A percentile compares a stretch with the other conserved stretches of the same genome.
Evolutionary conservation across 92 coral and sea anemone species (phyloP).

Genomic region (Palythoa caribaeorum): DNA sequence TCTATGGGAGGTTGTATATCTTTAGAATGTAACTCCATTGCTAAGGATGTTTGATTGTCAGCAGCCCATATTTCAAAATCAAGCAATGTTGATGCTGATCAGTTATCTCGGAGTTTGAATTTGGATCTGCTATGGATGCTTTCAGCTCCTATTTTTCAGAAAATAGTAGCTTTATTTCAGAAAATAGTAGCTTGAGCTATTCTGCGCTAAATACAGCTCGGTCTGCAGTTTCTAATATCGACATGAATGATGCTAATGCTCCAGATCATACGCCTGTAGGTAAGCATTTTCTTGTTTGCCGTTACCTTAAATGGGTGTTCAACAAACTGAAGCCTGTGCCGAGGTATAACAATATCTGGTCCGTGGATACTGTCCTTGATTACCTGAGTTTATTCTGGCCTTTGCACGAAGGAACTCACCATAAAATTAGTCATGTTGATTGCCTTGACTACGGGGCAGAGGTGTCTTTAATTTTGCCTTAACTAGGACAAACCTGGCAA

Average conservation of each 20-base stretch:
- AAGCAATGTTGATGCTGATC: conserved; percentile 38
- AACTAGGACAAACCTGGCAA: conserved; percentile 69
- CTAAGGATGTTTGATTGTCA: conserved; percentile 33
- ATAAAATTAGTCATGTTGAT: conserved; percentile 67
- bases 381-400: conserved; percentile 55
- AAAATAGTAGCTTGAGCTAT: conserved; percentile 56
- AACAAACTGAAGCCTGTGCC: conserved; percentile 65
- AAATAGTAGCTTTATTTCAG: neutral
- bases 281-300: conserved; percentile 56
- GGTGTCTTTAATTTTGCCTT: conserved; percentile 58
- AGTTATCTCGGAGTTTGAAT: conserved; percentile 34
- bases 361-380: conserved; percentile 62
- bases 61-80: conserved; percentile 39
- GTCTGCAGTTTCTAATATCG: conserved; percentile 63
- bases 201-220: conserved; percentile 60
- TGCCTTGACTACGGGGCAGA: conserved; percentile 65
- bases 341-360: conserved; percentile 59
- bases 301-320: conserved; percentile 63
- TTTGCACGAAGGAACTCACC: conserved; percentile 61
- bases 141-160: conserved; percentile 18
- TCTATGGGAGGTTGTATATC: neutral
- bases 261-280: conserved; percentile 45
- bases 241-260: conserved; percentile 18
- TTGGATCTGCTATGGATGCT: conserved; percentile 29
- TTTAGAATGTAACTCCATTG: conserved; percentile 2